Evolutionary conservation across 2,113 vertebrate species (phyloP).

Genomic region (Trematomus loennbergii): DNA sequence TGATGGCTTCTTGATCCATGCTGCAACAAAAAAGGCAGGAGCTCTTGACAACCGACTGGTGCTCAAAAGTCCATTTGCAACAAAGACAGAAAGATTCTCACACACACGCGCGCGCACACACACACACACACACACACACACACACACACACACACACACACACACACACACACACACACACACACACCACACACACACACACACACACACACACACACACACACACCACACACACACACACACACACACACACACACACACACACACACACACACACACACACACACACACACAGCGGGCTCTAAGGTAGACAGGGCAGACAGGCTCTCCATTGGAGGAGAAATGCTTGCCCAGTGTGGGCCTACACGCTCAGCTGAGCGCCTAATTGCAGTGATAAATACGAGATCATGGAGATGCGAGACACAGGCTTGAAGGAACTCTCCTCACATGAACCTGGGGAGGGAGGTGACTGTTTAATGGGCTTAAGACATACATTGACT

Average conservation of each 20-base stretch:
- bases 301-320: conserved; percentile 37
- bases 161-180: background rate
- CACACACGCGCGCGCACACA: background rate
- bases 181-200: conserved; percentile 43
- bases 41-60: conserved; percentile 35
- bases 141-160: conserved; percentile 30
- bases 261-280: conserved; percentile 24
- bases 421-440: conserved; percentile 22
- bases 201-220: conserved; percentile 30
- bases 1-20: conserved; percentile 44
- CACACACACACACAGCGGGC: conserved; percentile 20
- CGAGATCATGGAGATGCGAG: conserved; percentile 48
- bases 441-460: conserved; percentile 43
- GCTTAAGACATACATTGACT: conserved; percentile 14
- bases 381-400: conserved; percentile 78
- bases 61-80: conserved; percentile 45
- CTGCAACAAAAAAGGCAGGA: conserved; percentile 29
- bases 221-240: conserved; percentile 16
- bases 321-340: conserved; percentile 48
- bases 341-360: conserved; percentile 45
- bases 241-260: conserved; percentile 18
- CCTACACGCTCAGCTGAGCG: conserved; percentile 67
- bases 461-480: conserved; percentile 35
- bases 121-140: conserved; percentile 26
- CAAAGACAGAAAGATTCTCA: conserved; percentile 1